Evolutionary conservation across 2,797 vertebrate genomes (phyloP).

Genomic region (Cyprinodon diabolis): DNA sequence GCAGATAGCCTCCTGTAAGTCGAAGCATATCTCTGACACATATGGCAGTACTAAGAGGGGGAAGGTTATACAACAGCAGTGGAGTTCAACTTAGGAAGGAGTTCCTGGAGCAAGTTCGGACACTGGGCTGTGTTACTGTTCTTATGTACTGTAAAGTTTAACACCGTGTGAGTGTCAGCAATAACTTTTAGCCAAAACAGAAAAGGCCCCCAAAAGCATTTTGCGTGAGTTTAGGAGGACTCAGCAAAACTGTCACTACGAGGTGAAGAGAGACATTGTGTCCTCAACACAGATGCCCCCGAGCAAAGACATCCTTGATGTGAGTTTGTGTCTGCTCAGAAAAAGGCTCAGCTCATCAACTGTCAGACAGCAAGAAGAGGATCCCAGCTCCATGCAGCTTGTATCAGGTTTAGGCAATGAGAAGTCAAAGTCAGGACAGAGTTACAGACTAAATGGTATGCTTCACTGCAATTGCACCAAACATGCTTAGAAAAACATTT

Average conservation of each 20-base stretch:
- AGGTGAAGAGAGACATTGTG: constrained; percentile 32
- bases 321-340: constrained; percentile 35
- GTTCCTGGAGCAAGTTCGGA: constrained; percentile 41
- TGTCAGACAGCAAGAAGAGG: constrained; percentile 32
- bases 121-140: constrained; percentile 42
- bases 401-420: constrained; percentile 52
- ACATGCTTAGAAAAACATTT: constrained; percentile 36
- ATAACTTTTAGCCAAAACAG: constrained; percentile 56
- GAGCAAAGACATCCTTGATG: constrained; percentile 40
- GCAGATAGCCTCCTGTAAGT: constrained; percentile 68
- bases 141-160: constrained; percentile 49
- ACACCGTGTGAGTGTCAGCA: constrained; percentile 40
- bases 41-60: constrained; percentile 45
- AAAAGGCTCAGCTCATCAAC: constrained; percentile 50
- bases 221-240: constrained; percentile 50
- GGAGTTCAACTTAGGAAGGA: constrained; percentile 45
- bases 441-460: constrained; percentile 23
- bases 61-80: constrained; percentile 22
- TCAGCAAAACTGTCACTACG: constrained; percentile 64
- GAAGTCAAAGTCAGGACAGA: constrained; percentile 59
- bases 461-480: constrained; percentile 42
- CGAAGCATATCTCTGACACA: constrained; percentile 67
- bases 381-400: constrained; percentile 24
- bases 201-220: constrained; percentile 38
- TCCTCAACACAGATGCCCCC: constrained; percentile 50